phyloP scores from a whole-genome alignment of 2,113 vertebrate genomes.

The Trochalopteron elliotii region DNA sequence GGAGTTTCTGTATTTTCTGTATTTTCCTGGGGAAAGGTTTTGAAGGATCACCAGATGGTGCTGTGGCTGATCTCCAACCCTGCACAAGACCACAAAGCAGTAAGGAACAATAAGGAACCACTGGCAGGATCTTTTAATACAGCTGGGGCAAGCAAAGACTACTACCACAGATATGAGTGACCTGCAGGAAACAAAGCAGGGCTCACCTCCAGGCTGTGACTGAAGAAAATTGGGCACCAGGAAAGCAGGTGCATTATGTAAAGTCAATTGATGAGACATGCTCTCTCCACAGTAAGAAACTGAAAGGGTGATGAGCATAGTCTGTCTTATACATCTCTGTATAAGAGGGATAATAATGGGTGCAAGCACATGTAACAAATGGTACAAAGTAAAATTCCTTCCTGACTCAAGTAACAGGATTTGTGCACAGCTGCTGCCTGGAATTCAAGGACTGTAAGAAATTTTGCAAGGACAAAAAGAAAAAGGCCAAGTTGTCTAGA shows the following conservation, averaged over 20 bases:
- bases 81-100: background rate
- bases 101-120: background rate
- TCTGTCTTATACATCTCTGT: background rate
- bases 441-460: background rate
- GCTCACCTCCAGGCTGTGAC: background rate
- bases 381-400: background rate
- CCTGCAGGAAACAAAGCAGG: background rate
- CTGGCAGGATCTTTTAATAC: background rate
- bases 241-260: background rate
- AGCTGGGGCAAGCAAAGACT: background rate
- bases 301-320: background rate
- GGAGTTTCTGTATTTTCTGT: background rate
- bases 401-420: background rate
- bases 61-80: background rate
- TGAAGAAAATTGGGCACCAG: background rate
- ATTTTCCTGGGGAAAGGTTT: background rate
- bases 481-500: background rate
- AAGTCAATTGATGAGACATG: background rate
- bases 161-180: background rate
- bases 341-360: background rate
- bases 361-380: background rate
- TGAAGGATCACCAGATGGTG: background rate
- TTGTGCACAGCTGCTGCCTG: background rate
- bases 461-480: background rate
- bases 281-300: background rate